These are phyloP conservation scores for Eclectus roratus DNA, from an alignment of 2,113 vertebrate genomes.

Conservation along the genomic window DNA sequence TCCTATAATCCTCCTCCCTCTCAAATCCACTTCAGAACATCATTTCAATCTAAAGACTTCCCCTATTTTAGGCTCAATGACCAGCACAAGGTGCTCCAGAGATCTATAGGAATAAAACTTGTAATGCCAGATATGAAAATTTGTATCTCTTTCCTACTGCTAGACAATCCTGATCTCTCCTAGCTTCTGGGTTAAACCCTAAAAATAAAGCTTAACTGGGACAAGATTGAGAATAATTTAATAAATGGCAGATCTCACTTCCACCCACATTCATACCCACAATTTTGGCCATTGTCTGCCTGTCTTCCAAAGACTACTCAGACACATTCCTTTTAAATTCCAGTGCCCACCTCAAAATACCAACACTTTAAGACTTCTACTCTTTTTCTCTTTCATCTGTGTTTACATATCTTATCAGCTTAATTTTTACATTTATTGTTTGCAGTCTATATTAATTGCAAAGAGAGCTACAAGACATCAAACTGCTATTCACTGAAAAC, in stretches of 20 bases:
- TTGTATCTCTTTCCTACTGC: neutral
- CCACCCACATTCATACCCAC: neutral
- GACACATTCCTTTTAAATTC: neutral
- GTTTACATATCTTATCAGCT: neutral
- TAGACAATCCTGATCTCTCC: neutral
- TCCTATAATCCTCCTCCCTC: neutral
- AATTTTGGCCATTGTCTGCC: neutral
- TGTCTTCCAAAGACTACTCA: neutral
- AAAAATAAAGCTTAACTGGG: neutral
- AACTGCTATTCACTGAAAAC: neutral
- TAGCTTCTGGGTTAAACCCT: neutral
- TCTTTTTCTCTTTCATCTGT: neutral
- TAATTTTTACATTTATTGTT: neutral
- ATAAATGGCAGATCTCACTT: neutral
- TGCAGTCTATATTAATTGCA: neutral
- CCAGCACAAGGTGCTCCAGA: neutral
- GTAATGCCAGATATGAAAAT: neutral
- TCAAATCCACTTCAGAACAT: neutral
- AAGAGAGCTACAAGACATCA: neutral
- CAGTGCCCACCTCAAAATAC: neutral
- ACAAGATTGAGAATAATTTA: neutral
- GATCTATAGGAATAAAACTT: neutral
- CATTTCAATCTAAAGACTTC: neutral
- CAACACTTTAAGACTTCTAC: neutral
- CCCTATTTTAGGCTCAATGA: neutral